A percentile compares a stretch with the other conserved stretches of the same genome.
Evolutionary conservation across 2,797 vertebrate genomes (phyloP).

Genomic region (Gallirallus australis): DNA sequence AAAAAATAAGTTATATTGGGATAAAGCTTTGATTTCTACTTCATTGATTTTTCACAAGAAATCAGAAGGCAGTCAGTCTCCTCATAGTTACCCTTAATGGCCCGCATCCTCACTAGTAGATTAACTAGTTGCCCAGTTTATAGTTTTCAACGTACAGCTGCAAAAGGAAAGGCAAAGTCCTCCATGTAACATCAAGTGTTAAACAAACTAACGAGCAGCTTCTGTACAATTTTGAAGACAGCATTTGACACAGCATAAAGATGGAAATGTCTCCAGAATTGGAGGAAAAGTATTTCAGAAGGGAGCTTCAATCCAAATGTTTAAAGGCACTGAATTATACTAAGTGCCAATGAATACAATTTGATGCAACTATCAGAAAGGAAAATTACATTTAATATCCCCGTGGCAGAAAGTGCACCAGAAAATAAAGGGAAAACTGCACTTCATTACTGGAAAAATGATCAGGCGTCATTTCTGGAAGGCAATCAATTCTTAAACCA

Average conservation of each 20-base stretch:
- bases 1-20: neutral
- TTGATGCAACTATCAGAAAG: neutral
- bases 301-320: neutral
- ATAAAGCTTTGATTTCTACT: neutral
- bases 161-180: neutral
- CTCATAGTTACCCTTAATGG: neutral
- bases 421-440: neutral
- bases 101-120: neutral
- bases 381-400: slow-evolving; percentile 2
- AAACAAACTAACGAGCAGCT: neutral
- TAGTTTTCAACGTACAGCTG: neutral
- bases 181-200: neutral
- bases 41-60: neutral
- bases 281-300: neutral
- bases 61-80: neutral
- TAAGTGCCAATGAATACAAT: neutral
- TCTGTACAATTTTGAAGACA: neutral
- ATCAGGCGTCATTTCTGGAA: neutral
- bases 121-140: neutral
- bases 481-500: neutral
- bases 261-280: neutral
- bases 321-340: neutral
- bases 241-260: neutral
- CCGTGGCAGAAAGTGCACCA: neutral
- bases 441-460: slow-evolving; percentile 11